phyloP scores from a whole-genome alignment of 2,888 invertebrate species.

The Cabera pusaria region DNA sequence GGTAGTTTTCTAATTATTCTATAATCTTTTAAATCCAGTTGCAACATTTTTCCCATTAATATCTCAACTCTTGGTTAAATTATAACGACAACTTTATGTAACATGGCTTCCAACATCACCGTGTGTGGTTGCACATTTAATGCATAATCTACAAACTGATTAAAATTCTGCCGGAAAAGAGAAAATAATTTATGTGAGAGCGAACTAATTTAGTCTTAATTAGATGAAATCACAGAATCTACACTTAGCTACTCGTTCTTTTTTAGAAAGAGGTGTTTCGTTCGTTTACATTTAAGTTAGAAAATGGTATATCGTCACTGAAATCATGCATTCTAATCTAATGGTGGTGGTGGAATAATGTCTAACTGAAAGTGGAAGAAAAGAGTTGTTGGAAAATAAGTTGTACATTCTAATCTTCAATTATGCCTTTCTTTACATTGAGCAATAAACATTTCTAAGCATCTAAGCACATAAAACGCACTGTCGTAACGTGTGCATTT shows the following conservation, averaged over 20 bases:
- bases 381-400: no score
- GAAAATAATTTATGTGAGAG: conserved; percentile 14
- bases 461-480: conserved; percentile 2
- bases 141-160: conserved; percentile 6
- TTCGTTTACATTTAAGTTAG: no score
- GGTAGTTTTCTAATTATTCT: no score
- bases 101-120: neutral
- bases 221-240: conserved; percentile 6
- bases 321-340: no score
- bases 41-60: no score
- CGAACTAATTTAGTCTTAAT: conserved; percentile 15
- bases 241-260: neutral
- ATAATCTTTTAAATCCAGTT: no score
- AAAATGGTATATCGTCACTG: no score
- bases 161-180: conserved; percentile 11
- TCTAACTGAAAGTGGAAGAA: no score
- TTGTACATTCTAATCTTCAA: no score
- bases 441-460: conserved; percentile 11
- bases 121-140: conserved; percentile 1
- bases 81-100: conserved; percentile 1
- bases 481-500: conserved; percentile 4
- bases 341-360: no score
- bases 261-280: conserved; percentile 5
- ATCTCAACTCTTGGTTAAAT: no score
- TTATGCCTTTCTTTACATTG: no score